phyloP scores from a whole-genome alignment of 2,113 vertebrate genomes.

The Holacanthus passer region DNA sequence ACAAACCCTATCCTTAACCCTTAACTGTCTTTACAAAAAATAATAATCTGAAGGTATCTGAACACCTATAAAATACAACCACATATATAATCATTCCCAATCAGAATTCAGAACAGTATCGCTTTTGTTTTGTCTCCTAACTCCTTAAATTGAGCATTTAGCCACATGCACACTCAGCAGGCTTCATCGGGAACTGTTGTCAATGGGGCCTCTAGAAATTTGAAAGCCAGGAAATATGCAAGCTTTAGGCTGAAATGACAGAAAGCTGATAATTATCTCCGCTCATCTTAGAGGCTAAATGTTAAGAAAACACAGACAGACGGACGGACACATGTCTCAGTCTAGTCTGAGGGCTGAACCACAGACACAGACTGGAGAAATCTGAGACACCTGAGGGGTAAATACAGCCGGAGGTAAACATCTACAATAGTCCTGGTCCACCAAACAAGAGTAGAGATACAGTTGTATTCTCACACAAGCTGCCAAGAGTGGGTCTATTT shows the following conservation, averaged over 20 bases:
- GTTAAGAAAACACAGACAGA: slow-evolving; percentile 21
- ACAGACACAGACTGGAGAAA: slow-evolving; percentile 6
- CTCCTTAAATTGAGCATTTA: background rate
- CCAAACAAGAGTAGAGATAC: slow-evolving; percentile 31
- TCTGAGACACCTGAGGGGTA: slow-evolving; percentile 9
- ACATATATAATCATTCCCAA: background rate
- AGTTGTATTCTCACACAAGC: slow-evolving; percentile 9
- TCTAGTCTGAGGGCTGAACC: background rate
- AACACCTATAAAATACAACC: too few species aligned
- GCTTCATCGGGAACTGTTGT: background rate
- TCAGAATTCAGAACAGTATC: background rate
- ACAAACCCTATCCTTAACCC: too few species aligned
- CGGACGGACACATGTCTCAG: background rate
- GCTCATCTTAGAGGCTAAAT: slow-evolving; percentile 18
- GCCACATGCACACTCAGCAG: background rate
- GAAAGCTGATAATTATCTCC: slow-evolving; percentile 1
- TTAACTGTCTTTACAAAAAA: background rate
- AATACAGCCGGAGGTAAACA: slow-evolving; percentile 51
- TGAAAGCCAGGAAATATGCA: background rate
- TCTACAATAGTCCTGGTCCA: slow-evolving; percentile 23
- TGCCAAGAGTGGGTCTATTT: background rate
- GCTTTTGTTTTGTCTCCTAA: too few species aligned
- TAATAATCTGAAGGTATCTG: background rate
- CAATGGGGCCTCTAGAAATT: background rate
- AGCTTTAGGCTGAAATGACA: background rate